phyloP scores from a whole-genome alignment of 2,888 invertebrate species.

The Caenorhabditis angaria region DNA sequence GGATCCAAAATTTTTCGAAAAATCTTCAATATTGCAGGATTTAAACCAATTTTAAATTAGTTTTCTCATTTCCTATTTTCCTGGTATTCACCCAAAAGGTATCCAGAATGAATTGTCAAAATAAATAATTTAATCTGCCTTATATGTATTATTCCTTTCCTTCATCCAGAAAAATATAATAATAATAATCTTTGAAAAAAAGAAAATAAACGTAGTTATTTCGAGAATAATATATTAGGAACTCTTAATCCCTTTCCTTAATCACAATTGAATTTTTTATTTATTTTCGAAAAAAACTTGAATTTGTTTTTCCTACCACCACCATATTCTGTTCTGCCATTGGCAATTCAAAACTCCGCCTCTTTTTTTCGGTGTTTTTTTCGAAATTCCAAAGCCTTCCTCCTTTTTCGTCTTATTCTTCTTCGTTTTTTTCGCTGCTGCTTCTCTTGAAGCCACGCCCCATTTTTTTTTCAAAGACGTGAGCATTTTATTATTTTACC shows the following conservation, averaged over 20 bases:
- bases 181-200: not conserved
- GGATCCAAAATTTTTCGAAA: too few species aligned
- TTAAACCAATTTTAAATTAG: too few species aligned
- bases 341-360: slow-evolving; percentile 2
- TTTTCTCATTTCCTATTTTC: not conserved
- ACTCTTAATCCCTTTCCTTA: not conserved
- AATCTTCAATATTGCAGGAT: too few species aligned
- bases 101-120: not conserved
- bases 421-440: too few species aligned
- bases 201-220: not conserved
- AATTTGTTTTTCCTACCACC: not conserved
- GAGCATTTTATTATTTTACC: not conserved
- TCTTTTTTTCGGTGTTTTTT: not conserved
- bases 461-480: not conserved
- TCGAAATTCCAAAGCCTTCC: not conserved
- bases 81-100: not conserved
- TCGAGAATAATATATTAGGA: not conserved
- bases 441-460: slow-evolving; percentile 1
- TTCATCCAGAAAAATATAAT: slow-evolving; percentile 1
- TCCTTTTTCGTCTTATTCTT: not conserved
- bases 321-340: not conserved
- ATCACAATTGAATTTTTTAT: not conserved
- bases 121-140: not conserved
- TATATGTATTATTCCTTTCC: not conserved
- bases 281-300: not conserved